Base-by-base conservation (phyloP, 1,140 invertebrate species). In the Frieseomelitta varia region DNA sequence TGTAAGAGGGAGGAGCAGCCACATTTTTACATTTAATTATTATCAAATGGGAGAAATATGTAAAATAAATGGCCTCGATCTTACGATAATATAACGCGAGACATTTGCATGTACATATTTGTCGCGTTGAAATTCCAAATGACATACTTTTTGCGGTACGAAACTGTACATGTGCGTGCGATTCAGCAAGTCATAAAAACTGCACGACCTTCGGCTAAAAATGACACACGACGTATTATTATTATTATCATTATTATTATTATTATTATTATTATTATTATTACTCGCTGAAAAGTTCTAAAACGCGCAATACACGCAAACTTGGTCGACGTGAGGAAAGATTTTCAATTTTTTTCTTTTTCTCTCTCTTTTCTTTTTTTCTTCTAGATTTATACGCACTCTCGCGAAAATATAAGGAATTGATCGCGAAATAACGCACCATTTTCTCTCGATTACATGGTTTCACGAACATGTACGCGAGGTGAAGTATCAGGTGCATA, bases 81-180 rank as follows among this genome's bases (percentile, higher is more conserved):
- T 47, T 71, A 71, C 17, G 39, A 15, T 47, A 47, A 71, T 71
- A 34, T 12, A 34, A 10, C 1, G 30, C 15, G 69, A 47, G n/a
- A n/a, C 69, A n/a, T 72, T 72, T 72, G 34, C 69, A 72, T 72
- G 17, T 19, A 72, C 47, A n/a, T 19, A 72, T 51, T 72, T 39
- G n/a, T 39, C 14, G 21, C 21, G 68, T 47, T n/a, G 24, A 47
- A 72, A 72, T 72, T 72, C n/a, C 69, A 30, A 72, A 27, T 51
- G 69, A 47, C 69, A 72, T 17, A 19, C 39, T 47, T 39, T n/a
- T 27, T n/a, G 6, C 4, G 19, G 39, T 24, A 68, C 19, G 1
- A 19, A 30, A 67, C 17, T 34, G 19, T 4, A 19, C 6, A 2
- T 67, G 17, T 34, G 65, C 17, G 8, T 47, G 65, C 17, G 19